Evolutionary conservation across 2,113 vertebrate species (phyloP).

Genomic region (Hemiprocne comata): DNA sequence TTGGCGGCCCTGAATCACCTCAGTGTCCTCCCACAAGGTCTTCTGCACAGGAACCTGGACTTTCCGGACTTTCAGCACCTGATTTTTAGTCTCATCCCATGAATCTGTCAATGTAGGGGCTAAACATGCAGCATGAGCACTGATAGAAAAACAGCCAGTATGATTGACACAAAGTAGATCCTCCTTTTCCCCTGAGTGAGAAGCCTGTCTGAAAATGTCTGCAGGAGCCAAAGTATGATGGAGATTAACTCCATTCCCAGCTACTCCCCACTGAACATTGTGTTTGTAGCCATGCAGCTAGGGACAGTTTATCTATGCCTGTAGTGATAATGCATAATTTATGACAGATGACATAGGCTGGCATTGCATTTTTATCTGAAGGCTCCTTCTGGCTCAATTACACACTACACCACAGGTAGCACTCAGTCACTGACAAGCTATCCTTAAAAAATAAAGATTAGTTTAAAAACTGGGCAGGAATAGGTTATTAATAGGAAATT

Average conservation of each 20-base stretch:
- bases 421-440: not conserved
- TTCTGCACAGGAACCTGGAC: not conserved
- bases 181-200: not conserved
- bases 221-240: not conserved
- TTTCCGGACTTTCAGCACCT: not conserved
- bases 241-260: not conserved
- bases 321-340: not conserved
- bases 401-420: not conserved
- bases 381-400: not conserved
- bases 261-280: not conserved
- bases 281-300: not conserved
- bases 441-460: not conserved
- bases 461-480: not conserved
- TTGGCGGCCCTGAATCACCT: not conserved
- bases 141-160: not conserved
- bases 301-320: not conserved
- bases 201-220: not conserved
- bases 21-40: not conserved
- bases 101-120: fast-evolving
- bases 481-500: not conserved
- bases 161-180: not conserved
- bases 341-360: not conserved
- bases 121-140: not conserved
- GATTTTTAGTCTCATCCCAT: not conserved
- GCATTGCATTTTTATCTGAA: not conserved